These are phyloP conservation scores for Gymnobelideus leadbeateri DNA, from an alignment of 2,113 vertebrate genomes.

Conservation along the genomic window DNA sequence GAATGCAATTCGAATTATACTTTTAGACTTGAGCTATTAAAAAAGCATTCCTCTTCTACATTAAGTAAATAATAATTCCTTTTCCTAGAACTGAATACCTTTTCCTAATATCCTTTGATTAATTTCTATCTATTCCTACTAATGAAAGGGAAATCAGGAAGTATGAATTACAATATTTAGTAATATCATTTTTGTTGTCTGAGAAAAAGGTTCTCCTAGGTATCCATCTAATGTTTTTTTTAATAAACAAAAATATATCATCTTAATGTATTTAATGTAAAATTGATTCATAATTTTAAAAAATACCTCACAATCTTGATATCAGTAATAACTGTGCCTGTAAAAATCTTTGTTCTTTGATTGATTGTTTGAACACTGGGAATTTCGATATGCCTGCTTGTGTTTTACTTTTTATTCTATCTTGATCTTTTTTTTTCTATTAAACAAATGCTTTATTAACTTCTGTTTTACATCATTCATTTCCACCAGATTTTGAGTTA, in stretches of 20 bases:
- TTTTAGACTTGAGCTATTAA: neutral
- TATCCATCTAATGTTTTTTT: neutral
- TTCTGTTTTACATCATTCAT: too few species aligned
- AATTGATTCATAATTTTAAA: neutral
- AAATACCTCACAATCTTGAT: neutral
- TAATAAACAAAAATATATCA: neutral
- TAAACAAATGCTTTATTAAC: too few species aligned
- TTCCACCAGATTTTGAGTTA: too few species aligned
- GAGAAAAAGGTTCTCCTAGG: neutral
- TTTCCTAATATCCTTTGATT: neutral
- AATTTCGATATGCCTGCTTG: neutral
- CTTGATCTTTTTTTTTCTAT: neutral
- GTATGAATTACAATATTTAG: neutral
- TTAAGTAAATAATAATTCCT: neutral
- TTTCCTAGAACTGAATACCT: neutral
- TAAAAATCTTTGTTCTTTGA: neutral
- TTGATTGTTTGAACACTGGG: neutral
- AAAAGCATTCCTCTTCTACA: neutral
- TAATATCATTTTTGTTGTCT: neutral
- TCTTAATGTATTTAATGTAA: neutral
- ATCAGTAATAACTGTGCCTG: neutral
- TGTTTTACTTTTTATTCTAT: neutral
- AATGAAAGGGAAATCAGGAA: neutral
- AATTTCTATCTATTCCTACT: neutral
- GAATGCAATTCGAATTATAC: neutral